Base-by-base conservation (phyloP, 2,888 invertebrate species). In the Xylota segnis region DNA sequence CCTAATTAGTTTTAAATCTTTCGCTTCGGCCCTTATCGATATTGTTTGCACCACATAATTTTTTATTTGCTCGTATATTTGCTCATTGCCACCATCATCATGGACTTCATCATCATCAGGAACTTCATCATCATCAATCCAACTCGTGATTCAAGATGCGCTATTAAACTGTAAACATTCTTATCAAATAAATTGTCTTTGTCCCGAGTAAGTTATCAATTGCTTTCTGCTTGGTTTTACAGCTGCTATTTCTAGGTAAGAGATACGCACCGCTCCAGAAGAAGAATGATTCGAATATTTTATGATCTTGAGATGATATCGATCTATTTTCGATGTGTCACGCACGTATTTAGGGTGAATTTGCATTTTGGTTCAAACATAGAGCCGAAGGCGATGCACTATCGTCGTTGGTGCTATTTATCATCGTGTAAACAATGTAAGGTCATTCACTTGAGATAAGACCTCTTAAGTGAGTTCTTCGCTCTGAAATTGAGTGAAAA, bases 401-500 rank as follows among this genome's bases (percentile, higher is more conserved):
- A 4, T 34, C 23, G 16, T 63, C 27, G 54, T 14, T 74, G 29
- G 47, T 54, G 16, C 52, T 45, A 61, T 52, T n/a, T 71, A 54
- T 70, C 59, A 45, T 63, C 52, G n/a, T 78, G n/a, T 56, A 56
- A 70, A 78, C 70, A 63, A 56, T 47, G 18, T 78, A 71, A 71
- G 78, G 70, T 78, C 70, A 71, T 78, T 78, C 70, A 78, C 78
- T 78, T 37, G 54, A 70, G 78, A 78, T 78, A 78, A 70, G 78
- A 10, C 34, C 70, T 61, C 68, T 68, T 10, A 45, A 68, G 43
- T 59, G 52, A 45, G 77, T 52, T 34, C 68, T 61, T 16, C 50
- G 65, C 59, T 29, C 61, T 34, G 50, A 61, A n/a, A 43, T 52
- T 61, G 27, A 74, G 23, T 74, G 27, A 14, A 74, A 43, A 10